These are phyloP conservation scores for Ochotona princeps DNA, from an alignment of 2,113 vertebrate genomes.

Conservation along the genomic window DNA sequence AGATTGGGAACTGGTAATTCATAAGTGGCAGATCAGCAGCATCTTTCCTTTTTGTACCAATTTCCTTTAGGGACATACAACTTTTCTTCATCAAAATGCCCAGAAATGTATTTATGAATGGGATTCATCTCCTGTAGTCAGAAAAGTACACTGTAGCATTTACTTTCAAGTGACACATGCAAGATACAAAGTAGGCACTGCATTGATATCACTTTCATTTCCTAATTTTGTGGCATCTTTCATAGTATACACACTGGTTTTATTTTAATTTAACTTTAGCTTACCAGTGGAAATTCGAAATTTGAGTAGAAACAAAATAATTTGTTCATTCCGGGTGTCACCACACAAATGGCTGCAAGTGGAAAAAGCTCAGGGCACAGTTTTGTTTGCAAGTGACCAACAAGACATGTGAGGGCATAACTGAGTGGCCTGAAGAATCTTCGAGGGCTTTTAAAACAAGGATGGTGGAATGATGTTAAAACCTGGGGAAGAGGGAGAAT, in stretches of 20 bases:
- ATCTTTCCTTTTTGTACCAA: constrained; percentile 28
- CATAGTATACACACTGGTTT: neutral
- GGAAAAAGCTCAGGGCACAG: too few species aligned
- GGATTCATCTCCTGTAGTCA: neutral
- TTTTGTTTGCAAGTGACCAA: neutral
- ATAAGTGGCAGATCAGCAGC: constrained; percentile 20
- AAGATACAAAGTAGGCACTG: neutral
- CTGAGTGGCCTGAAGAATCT: too few species aligned
- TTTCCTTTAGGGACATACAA: neutral
- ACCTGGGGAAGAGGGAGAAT: too few species aligned
- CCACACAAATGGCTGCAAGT: too few species aligned
- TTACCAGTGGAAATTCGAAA: neutral
- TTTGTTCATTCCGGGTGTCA: too few species aligned
- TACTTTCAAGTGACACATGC: constrained; percentile 12
- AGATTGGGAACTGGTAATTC: constrained; percentile 45
- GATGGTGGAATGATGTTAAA: too few species aligned
- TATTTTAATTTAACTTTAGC: neutral
- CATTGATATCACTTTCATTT: neutral
- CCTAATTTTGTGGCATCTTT: neutral
- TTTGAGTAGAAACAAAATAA: neutral
- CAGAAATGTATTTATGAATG: neutral
- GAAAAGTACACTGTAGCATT: neutral
- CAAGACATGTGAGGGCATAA: neutral
- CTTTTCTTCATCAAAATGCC: neutral
- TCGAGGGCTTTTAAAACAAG: too few species aligned